Percentiles rank a stretch among this genome's conserved stretches.
Conservation (phyloP, 2,113 vertebrate genomes). For the Gadus chalcogrammus region DNA sequence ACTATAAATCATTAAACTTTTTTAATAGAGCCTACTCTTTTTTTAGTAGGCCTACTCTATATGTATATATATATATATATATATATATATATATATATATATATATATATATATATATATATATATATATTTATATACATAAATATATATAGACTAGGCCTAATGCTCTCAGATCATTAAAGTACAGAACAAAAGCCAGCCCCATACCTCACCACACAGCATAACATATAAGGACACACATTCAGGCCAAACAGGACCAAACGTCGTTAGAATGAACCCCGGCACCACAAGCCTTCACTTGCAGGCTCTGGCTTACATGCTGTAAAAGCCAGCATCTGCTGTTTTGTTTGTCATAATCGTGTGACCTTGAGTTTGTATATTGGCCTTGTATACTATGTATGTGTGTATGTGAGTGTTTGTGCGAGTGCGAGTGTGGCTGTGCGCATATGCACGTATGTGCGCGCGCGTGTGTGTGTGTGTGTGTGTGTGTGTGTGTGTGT, state of each 20-base stretch:
- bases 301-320: not conserved
- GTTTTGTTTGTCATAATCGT: slow-evolving; percentile 44
- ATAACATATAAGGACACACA: not conserved
- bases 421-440: not conserved
- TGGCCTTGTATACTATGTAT: slow-evolving; percentile 49
- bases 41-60: no score
- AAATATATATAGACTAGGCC: not conserved
- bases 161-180: not conserved
- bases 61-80: not conserved
- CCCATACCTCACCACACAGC: not conserved
- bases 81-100: not conserved
- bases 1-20: no score
- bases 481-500: no score
- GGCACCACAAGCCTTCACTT: not conserved
- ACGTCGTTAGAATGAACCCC: not conserved
- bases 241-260: not conserved
- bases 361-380: slow-evolving; percentile 46
- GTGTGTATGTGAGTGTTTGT: no score
- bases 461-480: not conserved
- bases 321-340: slow-evolving; percentile 22
- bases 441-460: not conserved
- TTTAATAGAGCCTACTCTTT: no score
- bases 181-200: no score
- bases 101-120: not conserved
- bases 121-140: not conserved